Evolutionary conservation across 2,797 vertebrate species (phyloP).

Genomic region (Prionace glauca): DNA sequence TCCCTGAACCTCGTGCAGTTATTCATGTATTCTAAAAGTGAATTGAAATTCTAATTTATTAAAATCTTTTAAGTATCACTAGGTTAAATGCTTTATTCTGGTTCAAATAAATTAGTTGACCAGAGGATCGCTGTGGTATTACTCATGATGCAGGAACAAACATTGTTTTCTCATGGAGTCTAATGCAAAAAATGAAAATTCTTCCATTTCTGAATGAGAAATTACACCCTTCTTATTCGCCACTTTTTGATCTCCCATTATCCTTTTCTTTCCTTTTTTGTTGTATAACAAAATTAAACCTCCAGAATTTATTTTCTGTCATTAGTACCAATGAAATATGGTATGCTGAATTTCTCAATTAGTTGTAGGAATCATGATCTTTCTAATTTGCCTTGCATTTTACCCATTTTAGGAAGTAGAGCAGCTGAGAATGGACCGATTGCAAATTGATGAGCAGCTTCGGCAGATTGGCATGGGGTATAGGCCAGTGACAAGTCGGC

Average conservation of each 20-base stretch:
- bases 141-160: not conserved
- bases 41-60: not conserved
- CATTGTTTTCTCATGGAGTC: not conserved
- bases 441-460: constrained; percentile 93
- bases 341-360: not conserved
- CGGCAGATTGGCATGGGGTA: constrained; percentile 91
- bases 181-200: not conserved
- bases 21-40: not conserved
- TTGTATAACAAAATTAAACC: no score
- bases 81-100: not conserved
- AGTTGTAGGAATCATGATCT: not conserved
- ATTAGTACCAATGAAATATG: not conserved
- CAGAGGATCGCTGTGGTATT: not conserved
- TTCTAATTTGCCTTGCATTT: not conserved
- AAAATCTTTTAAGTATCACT: not conserved
- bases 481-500: constrained; percentile 67
- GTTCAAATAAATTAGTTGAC: not conserved
- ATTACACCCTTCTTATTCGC: not conserved
- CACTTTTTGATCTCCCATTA: not conserved
- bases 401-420: constrained; percentile 77
- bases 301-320: not conserved
- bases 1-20: not conserved
- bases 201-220: not conserved
- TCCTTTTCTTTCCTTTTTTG: not conserved
- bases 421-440: constrained; percentile 84